Percentiles rank a stretch among this genome's conserved stretches.
phyloP scores from a whole-genome alignment of 2,888 invertebrate species.

The Acanthopleura granulata region DNA sequence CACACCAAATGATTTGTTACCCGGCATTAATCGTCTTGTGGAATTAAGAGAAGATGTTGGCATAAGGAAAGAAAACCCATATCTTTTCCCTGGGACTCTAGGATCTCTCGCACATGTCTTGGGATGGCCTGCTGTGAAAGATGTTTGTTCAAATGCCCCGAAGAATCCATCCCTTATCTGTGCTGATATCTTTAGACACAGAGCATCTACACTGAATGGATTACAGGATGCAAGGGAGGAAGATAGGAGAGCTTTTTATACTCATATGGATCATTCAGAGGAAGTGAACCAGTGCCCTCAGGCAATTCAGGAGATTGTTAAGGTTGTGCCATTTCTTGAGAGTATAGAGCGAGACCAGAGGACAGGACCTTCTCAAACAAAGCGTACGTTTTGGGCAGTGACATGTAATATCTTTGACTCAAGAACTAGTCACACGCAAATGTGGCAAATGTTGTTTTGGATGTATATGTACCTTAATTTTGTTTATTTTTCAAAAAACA shows the following conservation, averaged over 20 bases:
- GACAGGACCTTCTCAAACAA: too few relatives aligned
- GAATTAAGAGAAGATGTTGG: not conserved
- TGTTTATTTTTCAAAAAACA: too few relatives aligned
- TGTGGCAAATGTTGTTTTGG: too few relatives aligned
- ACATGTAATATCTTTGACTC: too few relatives aligned
- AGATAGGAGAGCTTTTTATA: not conserved
- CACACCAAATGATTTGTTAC: not conserved
- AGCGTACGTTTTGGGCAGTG: too few relatives aligned
- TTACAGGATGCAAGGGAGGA: not conserved
- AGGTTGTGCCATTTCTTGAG: too few relatives aligned
- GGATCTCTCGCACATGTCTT: not conserved
- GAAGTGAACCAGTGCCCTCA: not conserved
- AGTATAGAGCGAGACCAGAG: too few relatives aligned
- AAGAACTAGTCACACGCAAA: too few relatives aligned
- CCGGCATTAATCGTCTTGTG: not conserved
- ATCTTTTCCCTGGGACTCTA: not conserved
- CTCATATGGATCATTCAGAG: conserved; percentile 4
- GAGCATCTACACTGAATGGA: not conserved
- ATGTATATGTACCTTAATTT: too few relatives aligned
- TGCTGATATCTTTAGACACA: not conserved
- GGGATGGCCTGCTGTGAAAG: not conserved
- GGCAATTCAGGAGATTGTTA: not conserved
- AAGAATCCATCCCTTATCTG: not conserved
- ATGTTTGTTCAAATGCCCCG: not conserved
- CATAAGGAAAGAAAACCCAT: not conserved